phyloP scores from a whole-genome alignment of 2,888 invertebrate species.

The Trichacis sp. region DNA sequence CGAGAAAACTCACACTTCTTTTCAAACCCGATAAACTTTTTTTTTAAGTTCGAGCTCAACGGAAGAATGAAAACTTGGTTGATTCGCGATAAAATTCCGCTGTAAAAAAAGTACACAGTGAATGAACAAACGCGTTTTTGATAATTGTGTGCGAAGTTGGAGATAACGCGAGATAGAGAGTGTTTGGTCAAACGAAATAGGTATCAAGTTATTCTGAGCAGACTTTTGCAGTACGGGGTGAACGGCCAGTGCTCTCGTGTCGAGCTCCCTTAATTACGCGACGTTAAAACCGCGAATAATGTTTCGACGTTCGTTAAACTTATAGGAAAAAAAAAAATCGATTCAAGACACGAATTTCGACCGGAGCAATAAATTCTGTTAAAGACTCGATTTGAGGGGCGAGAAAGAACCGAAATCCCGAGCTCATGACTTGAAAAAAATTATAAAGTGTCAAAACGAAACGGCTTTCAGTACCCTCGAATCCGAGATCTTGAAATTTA shows the following conservation, averaged over 20 bases:
- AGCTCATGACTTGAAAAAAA: not conserved
- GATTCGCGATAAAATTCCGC: not conserved
- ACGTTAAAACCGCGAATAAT: not conserved
- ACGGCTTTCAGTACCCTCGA: not conserved
- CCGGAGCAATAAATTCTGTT: not conserved
- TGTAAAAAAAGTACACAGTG: not conserved
- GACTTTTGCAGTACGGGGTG: conserved; percentile 35
- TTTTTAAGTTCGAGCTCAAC: too few species aligned
- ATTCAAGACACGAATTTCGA: not conserved
- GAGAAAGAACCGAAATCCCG: not conserved
- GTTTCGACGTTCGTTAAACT: not conserved
- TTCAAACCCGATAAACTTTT: too few species aligned
- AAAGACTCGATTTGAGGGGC: not conserved
- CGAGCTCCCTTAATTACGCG: conserved; percentile 20
- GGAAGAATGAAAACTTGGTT: too few species aligned
- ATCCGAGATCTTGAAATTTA: not conserved
- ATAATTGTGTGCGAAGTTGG: not conserved
- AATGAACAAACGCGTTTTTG: not conserved
- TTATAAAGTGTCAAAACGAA: not conserved
- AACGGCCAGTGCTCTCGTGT: conserved; percentile 32
- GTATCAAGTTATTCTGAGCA: conserved; percentile 38
- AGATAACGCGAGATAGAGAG: conserved; percentile 2
- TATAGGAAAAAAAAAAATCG: not conserved
- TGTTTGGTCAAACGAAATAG: conserved; percentile 31
- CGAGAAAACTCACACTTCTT: too few species aligned